Evolutionary conservation across 2,888 invertebrate species (phyloP), one percentile per base, ranked within the genome.

Genomic region (Trissonchulus latispiculum): DNA sequence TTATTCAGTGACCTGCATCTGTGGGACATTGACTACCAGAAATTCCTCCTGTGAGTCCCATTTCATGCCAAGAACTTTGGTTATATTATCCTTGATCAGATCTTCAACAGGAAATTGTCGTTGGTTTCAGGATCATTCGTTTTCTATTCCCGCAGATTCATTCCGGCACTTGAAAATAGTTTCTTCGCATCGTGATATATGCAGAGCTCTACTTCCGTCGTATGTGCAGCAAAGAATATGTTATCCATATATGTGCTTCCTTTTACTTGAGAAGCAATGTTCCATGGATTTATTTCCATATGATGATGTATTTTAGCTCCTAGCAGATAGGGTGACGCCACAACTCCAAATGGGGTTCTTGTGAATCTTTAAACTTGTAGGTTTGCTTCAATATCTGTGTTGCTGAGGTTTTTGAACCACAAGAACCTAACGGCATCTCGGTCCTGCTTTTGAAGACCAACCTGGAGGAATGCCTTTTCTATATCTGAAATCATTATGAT

Each of bases 401-500:
- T 48, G 8, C 23, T 48, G 8, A 48, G 23, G 23, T 48, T 23
- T 48, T 48, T 48, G 48, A 48, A 8, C 48, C 48, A 48, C 48
- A 48, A 23, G 23, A 48, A 48, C 8, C 48, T 8, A 48, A 48
- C 48, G 0, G 67, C 68, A 35, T 78, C 73, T 28, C 78, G 36
- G 48, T 75, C 76, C 31, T 70, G 28, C 29, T 70, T 36, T 1
- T 73, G 64, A 1, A 79, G 48, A 2, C 36, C 36, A 0, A 79
- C 64, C 33, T 74, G 74, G 28, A 76, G 77, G 72, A 78, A 79
- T 0, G 79, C 79, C 64, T 77, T 78, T 37, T 76, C 76, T 31
- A 78, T 74, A 70, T 78, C 78, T 1, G 73, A 23, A 3, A 62
- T 31, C 8, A 31, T 31, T 3, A 3, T 29, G 3, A 62, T 29